Conservation (phyloP, 2,797 vertebrate genomes). For the Trichosurus vulpecula region DNA sequence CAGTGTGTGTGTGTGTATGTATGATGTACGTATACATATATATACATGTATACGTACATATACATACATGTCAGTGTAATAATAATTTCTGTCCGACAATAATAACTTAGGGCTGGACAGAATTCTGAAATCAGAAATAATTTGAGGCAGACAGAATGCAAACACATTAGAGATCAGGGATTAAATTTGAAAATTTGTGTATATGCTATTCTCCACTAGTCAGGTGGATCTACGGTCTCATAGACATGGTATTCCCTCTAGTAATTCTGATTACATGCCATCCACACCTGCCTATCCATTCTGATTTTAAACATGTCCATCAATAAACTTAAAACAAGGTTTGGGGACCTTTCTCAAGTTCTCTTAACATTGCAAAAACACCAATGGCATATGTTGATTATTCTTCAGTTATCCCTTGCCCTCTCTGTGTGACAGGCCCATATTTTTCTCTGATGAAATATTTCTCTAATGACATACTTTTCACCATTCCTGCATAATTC, state of each 20-base stretch:
- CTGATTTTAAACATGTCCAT: neutral
- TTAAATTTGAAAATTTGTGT: constrained; percentile 56
- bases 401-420: neutral
- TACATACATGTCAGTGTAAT: too few species aligned
- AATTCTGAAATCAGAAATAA: constrained; percentile 71
- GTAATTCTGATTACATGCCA: neutral
- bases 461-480: neutral
- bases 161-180: constrained; percentile 26
- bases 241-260: neutral
- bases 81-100: too few species aligned
- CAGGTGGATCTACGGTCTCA: neutral
- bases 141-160: constrained; percentile 54
- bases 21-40: too few species aligned
- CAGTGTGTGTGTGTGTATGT: constrained; percentile 26
- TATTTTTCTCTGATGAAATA: neutral
- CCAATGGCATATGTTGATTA: neutral
- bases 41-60: too few species aligned
- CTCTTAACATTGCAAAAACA: neutral
- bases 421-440: neutral
- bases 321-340: neutral
- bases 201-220: too few species aligned
- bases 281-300: neutral
- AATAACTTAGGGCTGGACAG: constrained; percentile 54
- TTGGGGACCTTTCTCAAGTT: neutral
- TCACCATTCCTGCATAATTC: neutral